Conservation (phyloP, 2,888 invertebrate species). For the Hydraecia micacea region DNA sequence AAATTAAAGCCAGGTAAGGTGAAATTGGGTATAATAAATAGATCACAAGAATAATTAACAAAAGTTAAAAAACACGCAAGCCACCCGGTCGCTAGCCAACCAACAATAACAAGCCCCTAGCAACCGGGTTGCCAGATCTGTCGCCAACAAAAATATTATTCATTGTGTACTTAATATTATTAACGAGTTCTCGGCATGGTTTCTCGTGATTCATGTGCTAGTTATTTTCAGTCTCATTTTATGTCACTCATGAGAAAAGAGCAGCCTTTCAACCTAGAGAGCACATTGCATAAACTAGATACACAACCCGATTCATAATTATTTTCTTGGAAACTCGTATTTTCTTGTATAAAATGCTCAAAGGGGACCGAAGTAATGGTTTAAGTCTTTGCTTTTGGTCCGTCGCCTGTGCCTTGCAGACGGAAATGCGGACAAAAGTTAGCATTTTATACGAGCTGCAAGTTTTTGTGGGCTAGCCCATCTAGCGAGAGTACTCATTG, state of each 20-base stretch:
- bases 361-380: slow-evolving; percentile 53
- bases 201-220: neutral
- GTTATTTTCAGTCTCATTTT: slow-evolving; percentile 21
- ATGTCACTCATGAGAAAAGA: slow-evolving; percentile 25
- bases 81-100: too few species aligned
- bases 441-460: slow-evolving; percentile 56
- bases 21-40: too few species aligned
- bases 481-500: slow-evolving; percentile 44
- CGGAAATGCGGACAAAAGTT: slow-evolving; percentile 62
- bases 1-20: too few species aligned
- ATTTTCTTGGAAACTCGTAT: slow-evolving; percentile 58
- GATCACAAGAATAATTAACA: too few species aligned
- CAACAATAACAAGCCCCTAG: too few species aligned
- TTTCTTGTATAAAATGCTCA: slow-evolving; percentile 61
- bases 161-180: neutral
- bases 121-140: too few species aligned
- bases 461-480: slow-evolving; percentile 55
- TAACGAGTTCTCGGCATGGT: neutral
- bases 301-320: slow-evolving; percentile 46
- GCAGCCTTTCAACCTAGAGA: slow-evolving; percentile 7
- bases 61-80: too few species aligned
- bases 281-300: slow-evolving; percentile 43
- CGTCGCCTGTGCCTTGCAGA: slow-evolving; percentile 41
- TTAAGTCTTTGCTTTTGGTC: slow-evolving; percentile 57
- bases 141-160: too few species aligned